Conservation (phyloP, 2,888 invertebrate genomes). For the Perizoma affinitatum region DNA sequence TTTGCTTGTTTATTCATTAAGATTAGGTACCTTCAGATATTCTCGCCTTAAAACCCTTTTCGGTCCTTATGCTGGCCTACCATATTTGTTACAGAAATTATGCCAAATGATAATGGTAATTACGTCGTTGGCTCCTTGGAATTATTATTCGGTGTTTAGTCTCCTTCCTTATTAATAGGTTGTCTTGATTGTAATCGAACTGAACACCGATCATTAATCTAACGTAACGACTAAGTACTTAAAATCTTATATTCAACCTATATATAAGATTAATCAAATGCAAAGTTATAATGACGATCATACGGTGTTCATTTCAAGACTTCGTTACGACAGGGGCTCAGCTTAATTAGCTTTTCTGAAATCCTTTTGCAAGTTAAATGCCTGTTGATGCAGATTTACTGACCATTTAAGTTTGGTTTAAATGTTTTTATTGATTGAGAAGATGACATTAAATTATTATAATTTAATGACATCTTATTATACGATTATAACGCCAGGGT, state of each 20-base stretch:
- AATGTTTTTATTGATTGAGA: too few relatives aligned
- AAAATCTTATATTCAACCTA: too few relatives aligned
- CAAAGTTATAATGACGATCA: constrained; percentile 12
- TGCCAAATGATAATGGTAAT: constrained; percentile 44
- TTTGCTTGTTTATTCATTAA: constrained; percentile 73
- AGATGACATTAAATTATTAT: too few relatives aligned
- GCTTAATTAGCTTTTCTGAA: constrained; percentile 62
- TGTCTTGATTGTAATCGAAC: constrained; percentile 35
- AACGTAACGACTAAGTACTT: constrained; percentile 26
- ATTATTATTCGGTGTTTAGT: constrained; percentile 49
- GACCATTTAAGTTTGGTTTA: background rate
- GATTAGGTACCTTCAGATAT: constrained; percentile 58
- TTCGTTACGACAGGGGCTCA: constrained; percentile 54
- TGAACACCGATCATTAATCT: constrained; percentile 33
- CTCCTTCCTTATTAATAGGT: constrained; percentile 35
- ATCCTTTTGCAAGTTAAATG: constrained; percentile 45
- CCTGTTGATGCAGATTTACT: constrained; percentile 25
- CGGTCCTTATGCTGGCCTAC: constrained; percentile 43
- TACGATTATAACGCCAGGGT: too few relatives aligned
- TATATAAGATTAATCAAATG: constrained; percentile 12
- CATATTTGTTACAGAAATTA: constrained; percentile 46
- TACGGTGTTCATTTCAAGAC: constrained; percentile 49
- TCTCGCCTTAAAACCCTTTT: constrained; percentile 51
- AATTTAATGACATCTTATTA: too few relatives aligned
- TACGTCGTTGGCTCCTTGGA: constrained; percentile 42